These are phyloP conservation scores for Lagopus muta DNA, from an alignment of 2,113 vertebrate species.

Conservation along the genomic window DNA sequence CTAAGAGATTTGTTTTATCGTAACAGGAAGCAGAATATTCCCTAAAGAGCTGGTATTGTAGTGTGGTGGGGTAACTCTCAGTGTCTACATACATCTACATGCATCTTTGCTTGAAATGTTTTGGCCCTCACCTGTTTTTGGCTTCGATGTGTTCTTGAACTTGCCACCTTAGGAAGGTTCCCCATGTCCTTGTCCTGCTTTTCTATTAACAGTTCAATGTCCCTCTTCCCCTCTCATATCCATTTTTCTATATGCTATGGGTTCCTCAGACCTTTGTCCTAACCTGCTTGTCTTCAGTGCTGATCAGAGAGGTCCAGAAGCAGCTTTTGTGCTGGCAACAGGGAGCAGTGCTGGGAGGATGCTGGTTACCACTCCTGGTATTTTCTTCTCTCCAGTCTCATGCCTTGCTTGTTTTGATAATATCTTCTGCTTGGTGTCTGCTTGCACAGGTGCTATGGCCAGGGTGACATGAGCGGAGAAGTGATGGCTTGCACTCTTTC, in stretches of 20 bases:
- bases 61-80: background rate
- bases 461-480: fast-evolving
- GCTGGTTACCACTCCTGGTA: background rate
- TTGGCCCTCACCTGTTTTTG: background rate
- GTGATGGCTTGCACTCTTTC: background rate
- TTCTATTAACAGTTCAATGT: background rate
- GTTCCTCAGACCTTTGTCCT: background rate
- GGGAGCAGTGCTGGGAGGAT: background rate
- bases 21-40: background rate
- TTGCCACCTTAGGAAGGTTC: background rate
- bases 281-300: background rate
- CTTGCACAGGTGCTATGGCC: background rate
- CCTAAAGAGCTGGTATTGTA: background rate
- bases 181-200: background rate
- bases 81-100: background rate
- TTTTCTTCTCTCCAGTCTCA: background rate
- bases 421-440: background rate
- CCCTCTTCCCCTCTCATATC: background rate
- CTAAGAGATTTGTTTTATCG: background rate
- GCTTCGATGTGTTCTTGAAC: background rate
- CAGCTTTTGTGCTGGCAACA: background rate
- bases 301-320: background rate
- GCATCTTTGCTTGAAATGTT: background rate
- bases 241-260: fast-evolving
- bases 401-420: background rate